These are phyloP conservation scores for Coranthus polyacanthus DNA, from an alignment of 2,797 vertebrate genomes.

Conservation along the genomic window DNA sequence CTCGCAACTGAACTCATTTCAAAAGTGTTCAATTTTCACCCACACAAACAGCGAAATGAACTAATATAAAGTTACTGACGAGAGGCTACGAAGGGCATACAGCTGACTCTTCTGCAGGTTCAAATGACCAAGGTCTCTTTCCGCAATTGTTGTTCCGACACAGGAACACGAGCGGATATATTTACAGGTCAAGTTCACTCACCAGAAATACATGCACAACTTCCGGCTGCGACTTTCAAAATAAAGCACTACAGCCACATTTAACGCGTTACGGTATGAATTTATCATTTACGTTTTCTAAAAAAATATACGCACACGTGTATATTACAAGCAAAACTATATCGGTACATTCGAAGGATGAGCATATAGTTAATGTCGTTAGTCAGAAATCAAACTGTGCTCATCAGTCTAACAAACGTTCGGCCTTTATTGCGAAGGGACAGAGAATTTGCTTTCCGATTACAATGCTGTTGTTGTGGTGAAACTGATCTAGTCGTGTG, in stretches of 20 bases:
- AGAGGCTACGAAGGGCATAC: background rate
- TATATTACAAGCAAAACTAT: background rate
- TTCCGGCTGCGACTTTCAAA: constrained; percentile 52
- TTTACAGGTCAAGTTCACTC: constrained; percentile 22
- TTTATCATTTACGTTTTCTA: no score
- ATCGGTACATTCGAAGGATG: fast-evolving
- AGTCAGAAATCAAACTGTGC: no score
- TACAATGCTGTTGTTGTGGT: background rate
- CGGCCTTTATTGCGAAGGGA: constrained; percentile 50
- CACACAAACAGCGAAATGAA: background rate
- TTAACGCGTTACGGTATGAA: fast-evolving
- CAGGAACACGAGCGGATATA: constrained; percentile 9
- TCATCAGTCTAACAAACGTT: background rate
- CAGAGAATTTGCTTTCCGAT: background rate
- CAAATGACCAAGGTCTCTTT: constrained; percentile 36
- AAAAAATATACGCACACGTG: no score
- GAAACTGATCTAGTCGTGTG: background rate
- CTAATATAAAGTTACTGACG: background rate
- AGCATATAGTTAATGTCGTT: fast-evolving
- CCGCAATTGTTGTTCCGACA: constrained; percentile 24
- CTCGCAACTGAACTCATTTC: constrained; percentile 9
- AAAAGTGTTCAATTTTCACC: background rate
- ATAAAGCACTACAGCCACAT: background rate
- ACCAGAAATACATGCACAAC: fast-evolving
- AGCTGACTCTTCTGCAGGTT: constrained; percentile 22